These are phyloP conservation scores for Halcyon leucocephala DNA, from an alignment of 2,797 vertebrate genomes.

Conservation along the genomic window DNA sequence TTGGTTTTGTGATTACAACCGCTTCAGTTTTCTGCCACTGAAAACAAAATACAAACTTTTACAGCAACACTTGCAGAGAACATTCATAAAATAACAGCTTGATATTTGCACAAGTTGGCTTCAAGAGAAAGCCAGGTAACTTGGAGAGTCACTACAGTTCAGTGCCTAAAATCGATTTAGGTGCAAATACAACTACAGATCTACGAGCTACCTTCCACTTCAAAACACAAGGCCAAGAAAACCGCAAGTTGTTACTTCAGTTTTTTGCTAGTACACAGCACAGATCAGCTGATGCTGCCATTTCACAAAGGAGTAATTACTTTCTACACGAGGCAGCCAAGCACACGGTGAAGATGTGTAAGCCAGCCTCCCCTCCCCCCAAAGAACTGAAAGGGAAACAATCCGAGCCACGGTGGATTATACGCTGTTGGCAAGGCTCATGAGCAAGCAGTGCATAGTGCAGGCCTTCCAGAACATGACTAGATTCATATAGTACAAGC, in stretches of 20 bases:
- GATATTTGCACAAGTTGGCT: conserved; percentile 43
- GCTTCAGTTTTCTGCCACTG: conserved; percentile 71
- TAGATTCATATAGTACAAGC: not conserved
- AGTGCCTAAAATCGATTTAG: conserved; percentile 40
- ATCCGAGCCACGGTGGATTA: not conserved
- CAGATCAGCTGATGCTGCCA: not conserved
- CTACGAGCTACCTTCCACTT: conserved; percentile 56
- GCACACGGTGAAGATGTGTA: not conserved
- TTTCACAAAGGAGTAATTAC: not conserved
- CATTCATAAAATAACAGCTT: conserved; percentile 61
- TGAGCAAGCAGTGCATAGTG: not conserved
- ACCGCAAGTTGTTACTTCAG: conserved; percentile 43
- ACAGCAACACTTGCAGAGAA: conserved; percentile 77
- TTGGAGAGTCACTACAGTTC: conserved; percentile 69
- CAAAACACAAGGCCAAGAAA: conserved; percentile 50
- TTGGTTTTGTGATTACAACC: conserved; percentile 75
- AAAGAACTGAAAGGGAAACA: not conserved
- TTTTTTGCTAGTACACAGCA: conserved; percentile 1
- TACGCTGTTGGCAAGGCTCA: not conserved
- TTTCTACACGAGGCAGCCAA: conserved; percentile 33
- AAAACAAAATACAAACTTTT: conserved; percentile 76
- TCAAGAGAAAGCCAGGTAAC: conserved; percentile 53
- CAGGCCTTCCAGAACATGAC: not conserved
- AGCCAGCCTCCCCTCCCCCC: not conserved
- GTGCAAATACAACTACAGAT: conserved; percentile 37